phyloP scores from a whole-genome alignment of 2,888 invertebrate genomes.

The Synergus laeviventris region DNA sequence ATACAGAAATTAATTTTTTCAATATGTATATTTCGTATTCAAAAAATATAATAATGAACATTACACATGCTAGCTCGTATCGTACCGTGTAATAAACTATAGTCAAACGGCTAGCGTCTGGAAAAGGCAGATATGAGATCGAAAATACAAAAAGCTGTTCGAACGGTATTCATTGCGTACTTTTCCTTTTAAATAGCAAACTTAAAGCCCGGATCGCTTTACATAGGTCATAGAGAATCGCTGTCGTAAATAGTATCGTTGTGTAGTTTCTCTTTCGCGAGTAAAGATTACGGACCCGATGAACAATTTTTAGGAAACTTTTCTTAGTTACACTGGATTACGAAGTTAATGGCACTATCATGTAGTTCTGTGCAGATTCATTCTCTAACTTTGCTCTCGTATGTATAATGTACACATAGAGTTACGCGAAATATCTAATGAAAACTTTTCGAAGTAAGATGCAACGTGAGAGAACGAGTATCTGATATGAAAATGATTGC shows the following conservation, averaged over 20 bases:
- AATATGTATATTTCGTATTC: constrained; percentile 75
- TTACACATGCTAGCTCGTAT: constrained; percentile 73
- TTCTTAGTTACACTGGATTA: constrained; percentile 50
- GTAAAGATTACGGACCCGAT: constrained; percentile 38
- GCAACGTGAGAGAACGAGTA: constrained; percentile 39
- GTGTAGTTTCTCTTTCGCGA: constrained; percentile 54
- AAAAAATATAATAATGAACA: constrained; percentile 76
- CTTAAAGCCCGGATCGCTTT: constrained; percentile 53
- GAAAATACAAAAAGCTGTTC: constrained; percentile 66
- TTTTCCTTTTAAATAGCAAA: constrained; percentile 51
- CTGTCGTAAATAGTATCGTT: constrained; percentile 55
- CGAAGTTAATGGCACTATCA: constrained; percentile 53
- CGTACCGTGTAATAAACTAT: constrained; percentile 65
- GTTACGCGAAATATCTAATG: constrained; percentile 44
- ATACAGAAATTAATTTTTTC: constrained; percentile 56
- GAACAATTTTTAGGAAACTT: constrained; percentile 45
- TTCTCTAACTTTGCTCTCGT: constrained; percentile 42
- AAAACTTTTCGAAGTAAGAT: constrained; percentile 30
- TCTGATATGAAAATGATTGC: constrained; percentile 34
- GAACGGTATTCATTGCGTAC: constrained; percentile 35
- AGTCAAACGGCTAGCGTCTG: constrained; percentile 65
- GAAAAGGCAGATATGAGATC: constrained; percentile 69
- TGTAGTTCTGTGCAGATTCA: constrained; percentile 45
- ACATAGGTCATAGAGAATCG: constrained; percentile 39
- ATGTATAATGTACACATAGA: constrained; percentile 48